Conservation (phyloP, 2,113 vertebrate species). For the Forbesichthys papilliferus region DNA sequence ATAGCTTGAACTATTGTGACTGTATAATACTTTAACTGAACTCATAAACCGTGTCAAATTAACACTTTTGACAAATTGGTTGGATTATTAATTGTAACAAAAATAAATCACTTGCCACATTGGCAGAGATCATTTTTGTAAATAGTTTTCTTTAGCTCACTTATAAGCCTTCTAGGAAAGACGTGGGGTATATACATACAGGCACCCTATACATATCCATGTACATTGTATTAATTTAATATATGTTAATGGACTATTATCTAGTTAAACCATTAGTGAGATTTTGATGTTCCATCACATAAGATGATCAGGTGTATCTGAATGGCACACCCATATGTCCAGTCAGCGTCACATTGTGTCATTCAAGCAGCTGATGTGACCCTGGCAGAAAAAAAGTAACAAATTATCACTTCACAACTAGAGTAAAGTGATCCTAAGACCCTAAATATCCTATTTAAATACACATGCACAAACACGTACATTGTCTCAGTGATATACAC, state of each 20-base stretch:
- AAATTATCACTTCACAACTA: conserved; percentile 26
- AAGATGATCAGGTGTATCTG: conserved; percentile 47
- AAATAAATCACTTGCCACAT: conserved; percentile 11
- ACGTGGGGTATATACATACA: conserved; percentile 62
- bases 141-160: conserved; percentile 19
- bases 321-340: conserved; percentile 48
- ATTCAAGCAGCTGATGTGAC: conserved; percentile 53
- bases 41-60: conserved; percentile 12
- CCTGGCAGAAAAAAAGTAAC: conserved; percentile 40
- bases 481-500: conserved; percentile 64
- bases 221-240: conserved; percentile 65
- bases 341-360: conserved; percentile 41
- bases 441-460: conserved; percentile 29
- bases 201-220: conserved; percentile 42
- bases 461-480: conserved; percentile 29
- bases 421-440: conserved; percentile 43
- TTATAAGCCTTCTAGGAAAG: conserved; percentile 35
- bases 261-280: conserved; percentile 66
- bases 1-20: background rate
- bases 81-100: conserved; percentile 18
- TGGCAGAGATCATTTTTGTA: conserved; percentile 7
- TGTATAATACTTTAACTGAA: background rate
- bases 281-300: conserved; percentile 52
- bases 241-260: conserved; percentile 47
- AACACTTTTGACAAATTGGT: conserved; percentile 39